Evolutionary conservation across 2,113 vertebrate genomes (phyloP).

Genomic region (Camelus dromedarius): DNA sequence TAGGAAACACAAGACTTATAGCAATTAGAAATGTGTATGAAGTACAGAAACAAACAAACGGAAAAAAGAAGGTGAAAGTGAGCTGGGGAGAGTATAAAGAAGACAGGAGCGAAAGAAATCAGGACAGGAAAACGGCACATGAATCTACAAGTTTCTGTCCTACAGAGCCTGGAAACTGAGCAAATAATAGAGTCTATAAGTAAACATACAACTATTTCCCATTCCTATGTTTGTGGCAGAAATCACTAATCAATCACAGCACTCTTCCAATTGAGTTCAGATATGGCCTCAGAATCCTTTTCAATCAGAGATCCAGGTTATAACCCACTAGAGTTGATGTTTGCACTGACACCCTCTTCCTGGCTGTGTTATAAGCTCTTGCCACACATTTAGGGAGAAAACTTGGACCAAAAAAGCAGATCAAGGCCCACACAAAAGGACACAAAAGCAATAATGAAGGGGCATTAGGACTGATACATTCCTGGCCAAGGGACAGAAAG

Average conservation of each 20-base stretch:
- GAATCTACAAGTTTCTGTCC: neutral
- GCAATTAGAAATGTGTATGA: neutral
- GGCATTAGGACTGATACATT: neutral
- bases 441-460: neutral
- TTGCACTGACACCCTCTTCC: neutral
- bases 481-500: neutral
- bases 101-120: neutral
- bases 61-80: neutral
- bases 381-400: neutral
- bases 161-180: neutral
- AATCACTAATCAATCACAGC: neutral
- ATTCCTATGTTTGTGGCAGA: neutral
- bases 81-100: neutral
- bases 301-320: neutral
- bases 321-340: neutral
- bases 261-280: neutral
- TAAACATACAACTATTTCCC: neutral
- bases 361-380: neutral
- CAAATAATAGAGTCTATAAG: neutral
- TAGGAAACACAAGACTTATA: neutral
- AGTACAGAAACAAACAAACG: neutral
- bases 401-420: neutral
- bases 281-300: neutral
- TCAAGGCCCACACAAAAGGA: neutral
- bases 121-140: neutral